These are phyloP conservation scores for Campaea margaritaria DNA, from an alignment of 2,888 invertebrate species.

Conservation along the genomic window DNA sequence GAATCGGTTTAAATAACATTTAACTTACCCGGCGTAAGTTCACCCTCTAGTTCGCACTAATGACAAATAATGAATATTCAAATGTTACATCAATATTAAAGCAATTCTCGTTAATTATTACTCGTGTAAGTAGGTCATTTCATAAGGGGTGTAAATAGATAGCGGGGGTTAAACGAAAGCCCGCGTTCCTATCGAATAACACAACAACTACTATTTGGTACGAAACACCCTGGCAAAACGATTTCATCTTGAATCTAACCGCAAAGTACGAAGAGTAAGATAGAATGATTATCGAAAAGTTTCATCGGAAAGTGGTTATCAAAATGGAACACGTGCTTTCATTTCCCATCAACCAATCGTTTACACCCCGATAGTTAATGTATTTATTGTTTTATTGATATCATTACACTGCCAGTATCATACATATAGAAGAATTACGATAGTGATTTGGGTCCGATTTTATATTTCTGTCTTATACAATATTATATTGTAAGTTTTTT, in stretches of 20 bases:
- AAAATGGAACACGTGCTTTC: constrained; percentile 50
- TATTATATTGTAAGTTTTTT: constrained; percentile 79
- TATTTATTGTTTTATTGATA: constrained; percentile 62
- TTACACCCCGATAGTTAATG: constrained; percentile 51
- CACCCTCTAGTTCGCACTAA: constrained; percentile 83
- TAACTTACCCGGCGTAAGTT: constrained; percentile 75
- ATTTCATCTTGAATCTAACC: neutral
- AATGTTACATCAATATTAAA: constrained; percentile 75
- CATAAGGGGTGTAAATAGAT: constrained; percentile 43
- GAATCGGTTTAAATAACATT: constrained; percentile 78
- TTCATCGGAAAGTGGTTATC: neutral
- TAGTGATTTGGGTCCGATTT: constrained; percentile 81
- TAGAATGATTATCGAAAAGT: neutral
- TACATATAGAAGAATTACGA: constrained; percentile 79
- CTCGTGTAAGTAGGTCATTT: constrained; percentile 76
- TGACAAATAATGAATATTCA: constrained; percentile 68
- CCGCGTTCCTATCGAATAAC: constrained; percentile 31
- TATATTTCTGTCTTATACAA: constrained; percentile 82
- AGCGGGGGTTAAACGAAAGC: constrained; percentile 12
- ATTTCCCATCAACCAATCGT: constrained; percentile 4
- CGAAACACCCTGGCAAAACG: neutral
- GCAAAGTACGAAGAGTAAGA: neutral
- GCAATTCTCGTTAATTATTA: constrained; percentile 82
- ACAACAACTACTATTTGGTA: neutral
- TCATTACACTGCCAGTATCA: constrained; percentile 83